Evolutionary conservation across 2,113 vertebrate species (phyloP).

Genomic region (Plecotus auritus): DNA sequence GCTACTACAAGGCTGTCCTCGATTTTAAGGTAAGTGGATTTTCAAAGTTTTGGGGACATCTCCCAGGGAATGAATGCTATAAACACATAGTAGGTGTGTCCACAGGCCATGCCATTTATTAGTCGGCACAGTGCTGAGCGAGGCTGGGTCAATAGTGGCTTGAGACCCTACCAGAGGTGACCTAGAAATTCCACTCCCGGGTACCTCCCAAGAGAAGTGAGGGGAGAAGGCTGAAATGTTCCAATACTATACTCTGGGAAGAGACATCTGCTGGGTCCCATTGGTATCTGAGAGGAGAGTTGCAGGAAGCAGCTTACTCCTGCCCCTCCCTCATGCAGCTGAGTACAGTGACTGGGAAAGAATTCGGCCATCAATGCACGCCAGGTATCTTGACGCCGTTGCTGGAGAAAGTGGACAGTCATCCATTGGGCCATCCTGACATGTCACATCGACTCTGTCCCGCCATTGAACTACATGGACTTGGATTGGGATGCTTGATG

Average conservation of each 20-base stretch:
- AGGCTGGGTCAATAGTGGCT: neutral
- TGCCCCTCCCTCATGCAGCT: neutral
- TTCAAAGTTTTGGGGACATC: neutral
- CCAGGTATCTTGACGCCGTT: neutral
- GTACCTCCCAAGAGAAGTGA: neutral
- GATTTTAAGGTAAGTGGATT: neutral
- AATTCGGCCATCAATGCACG: neutral
- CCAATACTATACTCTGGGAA: neutral
- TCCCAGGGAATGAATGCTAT: neutral
- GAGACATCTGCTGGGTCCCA: neutral
- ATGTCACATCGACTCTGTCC: neutral
- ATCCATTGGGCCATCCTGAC: neutral
- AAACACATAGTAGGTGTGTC: neutral
- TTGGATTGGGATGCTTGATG: neutral
- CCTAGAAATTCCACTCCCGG: neutral
- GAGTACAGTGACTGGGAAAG: neutral
- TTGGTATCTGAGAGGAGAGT: neutral
- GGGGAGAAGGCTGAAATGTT: neutral
- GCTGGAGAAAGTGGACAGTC: neutral
- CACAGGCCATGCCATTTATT: neutral
- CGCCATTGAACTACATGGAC: neutral
- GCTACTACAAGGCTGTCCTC: neutral
- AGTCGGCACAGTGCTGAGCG: neutral
- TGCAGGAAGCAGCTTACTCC: neutral
- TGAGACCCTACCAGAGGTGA: neutral